Evolutionary conservation across 2,888 invertebrate genomes (phyloP), one percentile per base, ranked within the genome.

Genomic region (Caenorhabditis virilis): DNA sequence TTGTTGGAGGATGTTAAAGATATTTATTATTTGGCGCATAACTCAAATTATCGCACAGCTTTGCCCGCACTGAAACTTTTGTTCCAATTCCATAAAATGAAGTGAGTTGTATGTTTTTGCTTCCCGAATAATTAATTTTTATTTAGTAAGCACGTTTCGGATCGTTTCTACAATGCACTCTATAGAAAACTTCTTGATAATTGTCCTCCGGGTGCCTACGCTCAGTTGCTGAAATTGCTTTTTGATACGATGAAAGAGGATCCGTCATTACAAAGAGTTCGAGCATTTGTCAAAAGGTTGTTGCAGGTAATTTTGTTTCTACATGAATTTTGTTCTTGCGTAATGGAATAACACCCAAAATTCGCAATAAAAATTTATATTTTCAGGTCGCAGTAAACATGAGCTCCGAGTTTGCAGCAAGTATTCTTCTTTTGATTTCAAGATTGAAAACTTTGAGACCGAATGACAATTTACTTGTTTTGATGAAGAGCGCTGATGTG

Each of bases 151-250:
- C 83, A 76, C 36, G 75, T 85, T 5, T 83, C 85, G 6, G 87
- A 87, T 69, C 83, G 87, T 1, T 87, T 84, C 78, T 95, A 94
- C 85, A 88, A 89, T 61, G 90, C 93, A 0, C 87, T 98, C 33
- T 98, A 98, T 83, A 88, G 89, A 22, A 94, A 94, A 83, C 84
- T 98, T 56, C 84, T 90, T 0, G 91, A 91, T 83, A 87, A 91
- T 0, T 86, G 70, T 18, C 76, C 78, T 9, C 82, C 83, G n/a
- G 88, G 88, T 13, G 89, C 90, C 0, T 77, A 72, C 52, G 66
- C 72, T 41, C 76, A 76, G 45, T 54, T 76, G 0, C 65, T 74
- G 49, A 61, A 68, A 46, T 43, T 76, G 3, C 48, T 76, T 25
- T 72, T 65, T 55, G 68, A 83, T 90, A 93, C 39, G 86, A 95